These are phyloP conservation scores for fruit fly (Drosophila melanogaster) DNA, from an alignment of 1,140 invertebrate genomes.

Conservation along the genomic window DNA sequence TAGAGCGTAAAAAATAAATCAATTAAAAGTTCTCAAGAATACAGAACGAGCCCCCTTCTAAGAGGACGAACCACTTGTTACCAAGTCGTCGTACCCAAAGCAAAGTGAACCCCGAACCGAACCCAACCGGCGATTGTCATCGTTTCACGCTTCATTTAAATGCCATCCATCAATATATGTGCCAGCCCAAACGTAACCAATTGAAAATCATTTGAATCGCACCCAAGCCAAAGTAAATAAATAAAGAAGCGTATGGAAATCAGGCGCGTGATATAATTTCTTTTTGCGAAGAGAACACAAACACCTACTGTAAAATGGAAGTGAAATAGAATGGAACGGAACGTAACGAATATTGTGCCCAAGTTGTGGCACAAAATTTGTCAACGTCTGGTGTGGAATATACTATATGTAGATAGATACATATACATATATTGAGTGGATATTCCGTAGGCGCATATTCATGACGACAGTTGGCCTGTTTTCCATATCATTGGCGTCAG, in stretches of 20 bases:
- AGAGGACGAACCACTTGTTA: slow-evolving; percentile 41
- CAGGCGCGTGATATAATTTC: slow-evolving; percentile 62
- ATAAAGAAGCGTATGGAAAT: slow-evolving; percentile 22
- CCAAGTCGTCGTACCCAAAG: slow-evolving; percentile 32
- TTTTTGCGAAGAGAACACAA: slow-evolving; percentile 21
- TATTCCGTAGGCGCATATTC: slow-evolving; percentile 53
- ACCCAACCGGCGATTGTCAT: slow-evolving; percentile 46
- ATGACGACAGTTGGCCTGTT: slow-evolving; percentile 57
- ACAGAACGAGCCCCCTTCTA: slow-evolving; percentile 44
- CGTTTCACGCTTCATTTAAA: slow-evolving; percentile 73
- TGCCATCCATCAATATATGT: slow-evolving; percentile 57
- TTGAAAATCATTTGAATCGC: slow-evolving; percentile 67
- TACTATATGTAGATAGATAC: neutral
- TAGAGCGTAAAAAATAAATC: slow-evolving; percentile 32
- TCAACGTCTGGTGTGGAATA: slow-evolving; percentile 29
- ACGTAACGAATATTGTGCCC: slow-evolving; percentile 10
- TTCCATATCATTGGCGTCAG: slow-evolving; percentile 39
- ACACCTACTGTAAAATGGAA: slow-evolving; percentile 32
- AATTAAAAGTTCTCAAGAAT: slow-evolving; percentile 26
- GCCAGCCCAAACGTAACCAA: slow-evolving; percentile 44
- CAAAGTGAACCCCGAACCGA: slow-evolving; percentile 24
- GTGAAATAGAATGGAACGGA: slow-evolving; percentile 34
- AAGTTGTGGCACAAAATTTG: slow-evolving; percentile 44
- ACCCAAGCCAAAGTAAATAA: slow-evolving; percentile 34
- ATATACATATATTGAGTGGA: slow-evolving; percentile 2